Percentiles rank a stretch among this genome's conserved stretches.
Evolutionary conservation across 2,797 vertebrate species (phyloP).

Genomic region (Chrysolophus pictus): DNA sequence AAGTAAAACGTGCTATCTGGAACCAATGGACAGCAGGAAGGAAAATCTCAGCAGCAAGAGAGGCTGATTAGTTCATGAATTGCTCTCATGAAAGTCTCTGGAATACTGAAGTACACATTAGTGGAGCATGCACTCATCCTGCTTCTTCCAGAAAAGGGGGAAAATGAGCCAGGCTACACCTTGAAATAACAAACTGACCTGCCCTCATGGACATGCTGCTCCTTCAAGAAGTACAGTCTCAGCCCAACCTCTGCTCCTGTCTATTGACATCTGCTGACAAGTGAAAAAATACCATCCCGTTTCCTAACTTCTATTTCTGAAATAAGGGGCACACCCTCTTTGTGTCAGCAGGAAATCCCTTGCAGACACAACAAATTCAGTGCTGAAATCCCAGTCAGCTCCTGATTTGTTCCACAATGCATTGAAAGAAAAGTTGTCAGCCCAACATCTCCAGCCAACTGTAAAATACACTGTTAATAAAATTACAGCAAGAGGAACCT

Average conservation of each 20-base stretch:
- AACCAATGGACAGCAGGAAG: not conserved
- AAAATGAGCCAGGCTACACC: not conserved
- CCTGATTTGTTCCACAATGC: not conserved
- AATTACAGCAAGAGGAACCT: slow-evolving; percentile 52
- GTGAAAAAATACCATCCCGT: not conserved
- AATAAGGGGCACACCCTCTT: not conserved
- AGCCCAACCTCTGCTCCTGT: not conserved
- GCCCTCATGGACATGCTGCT: not conserved
- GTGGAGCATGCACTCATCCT: not conserved
- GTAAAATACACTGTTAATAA: slow-evolving; percentile 38
- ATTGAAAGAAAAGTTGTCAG: not conserved
- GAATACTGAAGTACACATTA: not conserved
- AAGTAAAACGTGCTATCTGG: not conserved
- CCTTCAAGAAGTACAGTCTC: not conserved
- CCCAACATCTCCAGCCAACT: not conserved
- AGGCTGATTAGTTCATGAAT: not conserved
- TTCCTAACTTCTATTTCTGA: not conserved
- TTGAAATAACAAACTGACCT: not conserved
- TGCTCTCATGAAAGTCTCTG: not conserved
- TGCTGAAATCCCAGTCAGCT: not conserved
- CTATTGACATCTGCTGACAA: not conserved
- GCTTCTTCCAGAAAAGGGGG: not conserved
- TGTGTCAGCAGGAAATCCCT: not conserved
- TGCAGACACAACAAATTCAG: not conserved
- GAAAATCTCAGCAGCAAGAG: not conserved